These are phyloP conservation scores for Cryptotermes secundus DNA, from an alignment of 1,140 invertebrate species.

Conservation along the genomic window DNA sequence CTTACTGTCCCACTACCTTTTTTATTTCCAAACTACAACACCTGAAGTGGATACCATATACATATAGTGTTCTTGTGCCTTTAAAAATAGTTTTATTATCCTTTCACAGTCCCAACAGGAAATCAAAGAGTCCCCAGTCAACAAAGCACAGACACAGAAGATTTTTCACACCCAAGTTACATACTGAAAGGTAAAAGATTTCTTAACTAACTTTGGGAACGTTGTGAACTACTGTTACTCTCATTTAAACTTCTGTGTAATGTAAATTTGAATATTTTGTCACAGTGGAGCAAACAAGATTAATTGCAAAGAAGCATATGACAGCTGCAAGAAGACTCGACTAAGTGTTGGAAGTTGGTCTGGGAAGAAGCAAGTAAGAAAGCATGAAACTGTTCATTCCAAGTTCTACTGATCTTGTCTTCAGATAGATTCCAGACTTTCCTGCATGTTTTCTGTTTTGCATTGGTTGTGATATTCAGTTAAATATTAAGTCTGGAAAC, in stretches of 20 bases:
- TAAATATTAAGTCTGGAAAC: too few relatives aligned
- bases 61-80: too few relatives aligned
- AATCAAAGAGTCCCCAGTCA: not conserved
- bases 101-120: not conserved
- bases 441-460: too few relatives aligned
- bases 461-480: too few relatives aligned
- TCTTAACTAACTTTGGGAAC: not conserved
- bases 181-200: conserved; percentile 10
- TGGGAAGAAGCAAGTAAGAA: conserved; percentile 26
- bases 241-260: not conserved
- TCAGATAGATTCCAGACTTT: too few relatives aligned
- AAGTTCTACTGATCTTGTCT: conserved; percentile 21
- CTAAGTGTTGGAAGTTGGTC: not conserved
- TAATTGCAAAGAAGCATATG: not conserved
- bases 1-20: too few relatives aligned
- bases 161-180: not conserved
- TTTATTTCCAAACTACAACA: too few relatives aligned
- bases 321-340: conserved; percentile 2
- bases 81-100: too few relatives aligned
- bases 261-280: not conserved
- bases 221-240: not conserved
- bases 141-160: not conserved
- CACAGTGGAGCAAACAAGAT: not conserved
- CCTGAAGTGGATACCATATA: too few relatives aligned
- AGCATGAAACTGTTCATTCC: not conserved